Percentiles rank a stretch among this genome's conserved stretches.
These are phyloP conservation scores for Acanthornis magna DNA, from an alignment of 2,797 vertebrate species.

Conservation along the genomic window DNA sequence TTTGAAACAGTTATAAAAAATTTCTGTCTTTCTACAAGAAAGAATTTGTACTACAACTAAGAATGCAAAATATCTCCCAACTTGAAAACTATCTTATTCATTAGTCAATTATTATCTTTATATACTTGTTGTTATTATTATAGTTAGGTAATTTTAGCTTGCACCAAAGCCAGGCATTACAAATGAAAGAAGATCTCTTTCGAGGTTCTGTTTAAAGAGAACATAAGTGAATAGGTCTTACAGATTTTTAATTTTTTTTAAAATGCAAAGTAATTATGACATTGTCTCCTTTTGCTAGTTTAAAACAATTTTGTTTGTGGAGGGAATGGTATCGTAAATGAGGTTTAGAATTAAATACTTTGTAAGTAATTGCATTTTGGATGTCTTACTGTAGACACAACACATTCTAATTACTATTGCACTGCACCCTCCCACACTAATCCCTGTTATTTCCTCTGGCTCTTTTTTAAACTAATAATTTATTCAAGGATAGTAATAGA, in stretches of 20 bases:
- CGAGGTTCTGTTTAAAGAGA: neutral
- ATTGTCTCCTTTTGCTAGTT: neutral
- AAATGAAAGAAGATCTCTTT: neutral
- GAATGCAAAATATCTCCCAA: neutral
- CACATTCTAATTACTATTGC: neutral
- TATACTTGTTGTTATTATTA: neutral
- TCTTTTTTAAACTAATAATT: neutral
- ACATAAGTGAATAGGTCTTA: neutral
- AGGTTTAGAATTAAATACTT: neutral
- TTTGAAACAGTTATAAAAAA: neutral
- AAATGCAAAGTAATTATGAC: neutral
- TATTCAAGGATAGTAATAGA: neutral
- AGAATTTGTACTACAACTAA: neutral
- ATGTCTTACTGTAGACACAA: neutral
- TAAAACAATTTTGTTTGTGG: neutral
- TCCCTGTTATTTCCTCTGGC: neutral
- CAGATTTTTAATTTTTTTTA: fast-evolving
- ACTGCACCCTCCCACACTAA: neutral
- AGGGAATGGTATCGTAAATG: neutral
- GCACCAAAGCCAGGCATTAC: neutral
- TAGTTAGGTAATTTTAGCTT: neutral
- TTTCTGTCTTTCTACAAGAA: neutral
- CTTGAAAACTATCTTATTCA: neutral
- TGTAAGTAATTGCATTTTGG: neutral
- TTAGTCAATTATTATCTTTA: neutral